Evolutionary conservation across 2,888 invertebrate genomes (phyloP), one percentile per base, ranked within the genome.

Genomic region (Philaethria dido): DNA sequence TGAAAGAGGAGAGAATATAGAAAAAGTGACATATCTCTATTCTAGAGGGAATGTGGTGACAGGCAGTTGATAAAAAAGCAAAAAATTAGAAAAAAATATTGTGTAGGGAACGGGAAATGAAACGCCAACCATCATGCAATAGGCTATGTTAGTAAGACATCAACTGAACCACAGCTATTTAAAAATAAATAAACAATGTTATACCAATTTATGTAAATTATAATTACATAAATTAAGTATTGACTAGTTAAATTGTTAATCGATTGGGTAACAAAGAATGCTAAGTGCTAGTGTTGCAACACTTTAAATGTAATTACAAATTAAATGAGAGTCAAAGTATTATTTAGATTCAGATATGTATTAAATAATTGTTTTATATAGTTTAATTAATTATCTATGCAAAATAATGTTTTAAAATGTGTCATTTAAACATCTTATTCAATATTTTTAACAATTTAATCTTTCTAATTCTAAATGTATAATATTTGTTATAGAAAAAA

Each of bases 281-380:
- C n/a, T n/a, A 8, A 48, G n/a, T 50, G 22, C 3, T 25, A 50
- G 14, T 25, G 22, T 25, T 25, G n/a, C 22, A 25, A 2, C 5
- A 14, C n/a, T 25, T n/a, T 25, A 50, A 50, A 50, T 50, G 48
- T 50, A n/a, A 14, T 6, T 50, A 50, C n/a, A 50, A 25, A 50
- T 50, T 25, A 25, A 14, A 22, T 22, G 22, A 22, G 2, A 18
- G 0, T 3, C 5, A 20, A 22, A 11, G 2, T 8, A 25, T 25
- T 50, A 50, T n/a, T 25, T 39, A 39, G 14, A 25, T 4, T 14
- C 0, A 13, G 11, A n/a, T 48, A 3, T 3, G 9, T 50, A 25
- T 50, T 25, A 25, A 50, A 25, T 50, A 50, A 50, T 25, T 6
- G 5, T n/a, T 50, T 50, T 50, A 25, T n/a, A 18, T 47, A 50